These are phyloP conservation scores for Cephonodes hylas DNA, from an alignment of 2,888 invertebrate species.

Conservation along the genomic window DNA sequence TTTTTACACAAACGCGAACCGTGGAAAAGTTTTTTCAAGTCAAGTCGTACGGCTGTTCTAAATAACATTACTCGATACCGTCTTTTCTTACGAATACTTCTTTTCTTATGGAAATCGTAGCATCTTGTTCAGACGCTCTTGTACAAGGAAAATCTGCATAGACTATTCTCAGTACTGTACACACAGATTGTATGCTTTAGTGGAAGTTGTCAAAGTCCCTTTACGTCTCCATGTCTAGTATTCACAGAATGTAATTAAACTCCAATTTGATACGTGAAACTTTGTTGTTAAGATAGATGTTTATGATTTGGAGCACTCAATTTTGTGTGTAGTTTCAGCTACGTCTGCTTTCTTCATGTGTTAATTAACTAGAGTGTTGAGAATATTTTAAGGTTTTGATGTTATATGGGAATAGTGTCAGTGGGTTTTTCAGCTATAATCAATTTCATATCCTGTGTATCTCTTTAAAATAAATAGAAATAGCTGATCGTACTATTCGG, in stretches of 20 bases:
- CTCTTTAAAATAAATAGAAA: no score
- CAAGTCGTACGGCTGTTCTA: conserved; percentile 11
- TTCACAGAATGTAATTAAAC: conserved; percentile 9
- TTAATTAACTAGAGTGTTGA: background rate
- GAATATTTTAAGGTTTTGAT: background rate
- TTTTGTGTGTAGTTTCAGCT: background rate
- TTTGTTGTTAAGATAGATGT: background rate
- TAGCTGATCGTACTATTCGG: no score
- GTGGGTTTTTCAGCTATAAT: background rate
- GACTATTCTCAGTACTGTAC: conserved; percentile 19
- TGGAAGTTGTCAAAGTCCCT: background rate
- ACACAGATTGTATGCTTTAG: background rate
- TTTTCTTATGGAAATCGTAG: conserved; percentile 31
- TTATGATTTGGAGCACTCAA: conserved; percentile 6
- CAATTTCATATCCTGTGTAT: no score
- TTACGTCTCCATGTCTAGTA: background rate
- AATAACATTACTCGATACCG: conserved; percentile 21
- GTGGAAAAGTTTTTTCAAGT: conserved; percentile 6
- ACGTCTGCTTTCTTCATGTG: background rate
- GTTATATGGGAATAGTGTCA: background rate
- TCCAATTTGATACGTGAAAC: conserved; percentile 5
- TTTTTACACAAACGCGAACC: background rate
- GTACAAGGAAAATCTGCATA: conserved; percentile 24
- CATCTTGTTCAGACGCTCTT: conserved; percentile 21
- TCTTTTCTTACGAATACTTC: conserved; percentile 24